phyloP scores from a whole-genome alignment of 2,113 vertebrate genomes.

The Gadus macrocephalus region DNA sequence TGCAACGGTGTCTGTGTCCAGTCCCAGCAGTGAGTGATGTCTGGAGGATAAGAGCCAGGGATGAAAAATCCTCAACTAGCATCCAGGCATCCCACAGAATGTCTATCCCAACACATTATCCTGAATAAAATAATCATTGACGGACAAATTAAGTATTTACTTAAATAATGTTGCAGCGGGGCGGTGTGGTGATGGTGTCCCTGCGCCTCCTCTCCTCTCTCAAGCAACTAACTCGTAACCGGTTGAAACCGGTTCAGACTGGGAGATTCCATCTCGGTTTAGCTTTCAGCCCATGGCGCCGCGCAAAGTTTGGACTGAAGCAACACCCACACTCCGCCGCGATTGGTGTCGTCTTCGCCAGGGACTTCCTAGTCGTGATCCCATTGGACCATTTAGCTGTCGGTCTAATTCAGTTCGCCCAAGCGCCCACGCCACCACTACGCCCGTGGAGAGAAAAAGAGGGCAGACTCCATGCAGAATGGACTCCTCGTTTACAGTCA shows the following conservation, averaged over 20 bases:
- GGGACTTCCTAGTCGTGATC: conserved; percentile 11
- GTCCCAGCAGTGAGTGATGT: conserved; percentile 62
- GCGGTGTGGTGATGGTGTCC: conserved; percentile 79
- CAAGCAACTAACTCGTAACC: conserved; percentile 97
- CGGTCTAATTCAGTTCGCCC: conserved; percentile 67
- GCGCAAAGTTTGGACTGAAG: conserved; percentile 96
- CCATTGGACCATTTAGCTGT: conserved; percentile 38
- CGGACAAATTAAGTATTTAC: conserved; percentile 63
- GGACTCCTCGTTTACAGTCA: conserved; percentile 46
- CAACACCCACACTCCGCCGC: conserved; percentile 70
- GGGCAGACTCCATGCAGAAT: conserved; percentile 69
- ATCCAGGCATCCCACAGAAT: conserved; percentile 64
- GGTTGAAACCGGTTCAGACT: conserved; percentile 99
- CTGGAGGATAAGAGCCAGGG: conserved; percentile 49
- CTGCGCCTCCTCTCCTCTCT: conserved; percentile 84
- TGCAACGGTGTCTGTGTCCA: conserved; percentile 63
- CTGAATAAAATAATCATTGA: conserved; percentile 63
- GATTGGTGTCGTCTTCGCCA: conserved; percentile 70
- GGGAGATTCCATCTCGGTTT: conserved; percentile 99
- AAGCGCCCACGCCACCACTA: conserved; percentile 68
- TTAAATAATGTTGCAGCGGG: conserved; percentile 71
- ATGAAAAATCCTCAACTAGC: conserved; percentile 62
- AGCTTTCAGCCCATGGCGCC: conserved; percentile 99
- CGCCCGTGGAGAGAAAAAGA: conserved; percentile 72
- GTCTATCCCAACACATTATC: conserved; percentile 69